These are phyloP conservation scores for Acanthoscelides obtectus DNA, from an alignment of 2,888 invertebrate species.

Conservation along the genomic window DNA sequence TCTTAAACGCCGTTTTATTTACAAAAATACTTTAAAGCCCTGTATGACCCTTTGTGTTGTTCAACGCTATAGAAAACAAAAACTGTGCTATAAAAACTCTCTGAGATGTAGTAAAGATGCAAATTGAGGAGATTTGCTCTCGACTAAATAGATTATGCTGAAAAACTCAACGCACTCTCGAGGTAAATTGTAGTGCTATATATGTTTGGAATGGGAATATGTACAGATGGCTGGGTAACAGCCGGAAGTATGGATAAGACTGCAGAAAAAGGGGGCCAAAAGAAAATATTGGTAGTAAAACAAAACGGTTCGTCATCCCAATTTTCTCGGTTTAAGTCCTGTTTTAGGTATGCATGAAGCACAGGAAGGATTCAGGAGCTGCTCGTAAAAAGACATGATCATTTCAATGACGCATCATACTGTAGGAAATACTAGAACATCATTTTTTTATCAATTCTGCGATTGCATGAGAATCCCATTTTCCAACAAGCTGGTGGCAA, in stretches of 20 bases:
- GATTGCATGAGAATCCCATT: too few species aligned
- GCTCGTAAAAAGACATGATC: too few species aligned
- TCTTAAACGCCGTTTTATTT: background rate
- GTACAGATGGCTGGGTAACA: background rate
- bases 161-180: background rate
- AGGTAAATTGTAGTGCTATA: background rate
- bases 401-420: too few species aligned
- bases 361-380: too few species aligned
- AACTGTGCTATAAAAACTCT: background rate
- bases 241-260: background rate
- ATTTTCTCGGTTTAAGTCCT: too few species aligned
- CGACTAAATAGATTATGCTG: background rate
- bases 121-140: background rate
- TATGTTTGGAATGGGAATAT: background rate
- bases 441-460: too few species aligned
- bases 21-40: background rate
- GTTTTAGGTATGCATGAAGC: too few species aligned
- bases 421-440: too few species aligned
- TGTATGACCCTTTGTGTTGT: background rate
- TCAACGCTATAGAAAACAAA: background rate
- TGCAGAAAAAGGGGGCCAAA: background rate
- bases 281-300: background rate
- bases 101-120: background rate
- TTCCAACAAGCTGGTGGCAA: too few species aligned
- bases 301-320: too few species aligned